Base-by-base conservation (phyloP, 2,888 invertebrate species). In the Pegoplata infirma region DNA sequence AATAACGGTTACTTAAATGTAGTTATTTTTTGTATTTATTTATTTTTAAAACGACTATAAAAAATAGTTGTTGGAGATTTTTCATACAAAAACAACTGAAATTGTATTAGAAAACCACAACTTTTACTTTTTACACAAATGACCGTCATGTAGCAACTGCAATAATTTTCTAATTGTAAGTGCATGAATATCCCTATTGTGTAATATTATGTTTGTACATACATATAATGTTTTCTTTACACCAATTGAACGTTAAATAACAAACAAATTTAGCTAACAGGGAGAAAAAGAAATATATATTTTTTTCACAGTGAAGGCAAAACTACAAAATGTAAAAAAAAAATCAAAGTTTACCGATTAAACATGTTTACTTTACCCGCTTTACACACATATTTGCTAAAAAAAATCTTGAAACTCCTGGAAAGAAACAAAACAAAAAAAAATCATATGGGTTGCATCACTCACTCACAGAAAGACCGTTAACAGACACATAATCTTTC, bases 341-440 rank as follows among this genome's bases (percentile, higher is more conserved):
- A 73, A 59, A 67, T 53, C 61, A 61, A 61, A 63, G 40, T 40
- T 55, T 47, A 19, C 44, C 53, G 68, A 63, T 63, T 32, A 51
- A 59, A 44, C 40, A 56, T 63, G 53, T 61, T 51, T 53, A 21
- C 32, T 40, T 25, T 53, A 25, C 19, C 16, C 32, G n/a, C n/a
- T n/a, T 46, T 12, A 40, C 53, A 10, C 21, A 61, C 40, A 28
- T 58, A 64, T 64, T 75, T 63, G 56, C 40, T 36, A 19, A 40
- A 55, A 40, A 63, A 40, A 63, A 63, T 16, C 51, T n/a, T 58
- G 21, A n/a, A 68, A 56, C 28, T 47, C 6, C 5, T 23, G 2
- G 3, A 19, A 10, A 17, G 28, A 8, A 21, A 44, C 36, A 12
- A 32, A 12, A 32, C 44, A 46, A 5, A 36, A n/a, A n/a, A n/a